Conservation (phyloP, 2,888 invertebrate species). For the Trachelus troglodyta region DNA sequence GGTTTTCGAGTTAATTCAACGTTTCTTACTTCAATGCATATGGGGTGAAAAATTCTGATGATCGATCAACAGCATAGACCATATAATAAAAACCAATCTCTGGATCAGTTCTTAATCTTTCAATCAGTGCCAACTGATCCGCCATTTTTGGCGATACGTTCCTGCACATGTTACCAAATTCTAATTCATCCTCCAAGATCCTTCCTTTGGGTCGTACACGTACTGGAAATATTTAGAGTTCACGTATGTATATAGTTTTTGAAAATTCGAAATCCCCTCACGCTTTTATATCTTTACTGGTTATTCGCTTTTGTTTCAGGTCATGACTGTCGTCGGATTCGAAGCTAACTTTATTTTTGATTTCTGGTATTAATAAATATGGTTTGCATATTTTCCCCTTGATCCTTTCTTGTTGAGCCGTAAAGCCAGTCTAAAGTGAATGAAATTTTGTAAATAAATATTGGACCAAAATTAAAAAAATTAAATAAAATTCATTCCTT, state of each 20-base stretch:
- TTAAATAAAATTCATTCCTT: constrained; percentile 33
- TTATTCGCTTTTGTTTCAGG: constrained; percentile 20
- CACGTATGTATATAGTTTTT: neutral
- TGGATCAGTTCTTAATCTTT: constrained; percentile 70
- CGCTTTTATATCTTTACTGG: neutral
- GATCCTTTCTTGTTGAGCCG: constrained; percentile 67
- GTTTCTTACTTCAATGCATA: constrained; percentile 76
- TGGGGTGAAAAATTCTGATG: constrained; percentile 80
- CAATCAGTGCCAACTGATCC: constrained; percentile 66
- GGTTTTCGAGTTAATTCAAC: too few relatives aligned
- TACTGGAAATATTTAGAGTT: constrained; percentile 12
- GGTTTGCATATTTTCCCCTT: constrained; percentile 58
- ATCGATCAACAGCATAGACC: constrained; percentile 78
- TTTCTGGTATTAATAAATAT: constrained; percentile 17
- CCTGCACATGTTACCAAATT: neutral
- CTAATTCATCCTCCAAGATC: constrained; percentile 20
- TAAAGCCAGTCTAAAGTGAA: constrained; percentile 69
- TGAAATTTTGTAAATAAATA: constrained; percentile 7
- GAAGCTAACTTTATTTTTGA: constrained; percentile 9
- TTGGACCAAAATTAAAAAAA: constrained; percentile 11
- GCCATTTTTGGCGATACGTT: constrained; percentile 52
- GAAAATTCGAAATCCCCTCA: neutral
- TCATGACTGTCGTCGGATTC: neutral
- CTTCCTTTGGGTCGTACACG: constrained; percentile 23
- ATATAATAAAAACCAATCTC: constrained; percentile 81